These are phyloP conservation scores for Drosophila yakuba DNA, from an alignment of 1,140 invertebrate genomes.

Conservation along the genomic window DNA sequence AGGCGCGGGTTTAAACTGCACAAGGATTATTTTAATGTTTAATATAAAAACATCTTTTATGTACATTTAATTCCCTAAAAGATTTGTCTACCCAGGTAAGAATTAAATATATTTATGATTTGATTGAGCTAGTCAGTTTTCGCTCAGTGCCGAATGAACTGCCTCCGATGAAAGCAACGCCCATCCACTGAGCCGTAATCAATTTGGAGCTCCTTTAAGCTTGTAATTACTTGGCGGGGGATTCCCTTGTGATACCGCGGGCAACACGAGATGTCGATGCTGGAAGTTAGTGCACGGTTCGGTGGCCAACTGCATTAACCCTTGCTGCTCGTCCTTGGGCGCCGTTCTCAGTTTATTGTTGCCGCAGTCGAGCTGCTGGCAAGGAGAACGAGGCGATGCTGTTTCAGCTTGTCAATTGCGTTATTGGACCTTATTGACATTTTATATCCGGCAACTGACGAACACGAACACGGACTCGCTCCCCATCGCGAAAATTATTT, in stretches of 20 bases:
- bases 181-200: slow-evolving; percentile 50
- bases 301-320: slow-evolving; percentile 34
- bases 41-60: background rate
- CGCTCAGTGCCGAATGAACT: background rate
- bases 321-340: slow-evolving; percentile 2
- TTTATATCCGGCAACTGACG: slow-evolving; percentile 67
- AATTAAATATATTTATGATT: too few relatives aligned
- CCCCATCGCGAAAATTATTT: slow-evolving; percentile 71
- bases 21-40: background rate
- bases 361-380: slow-evolving; percentile 22
- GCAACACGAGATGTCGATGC: slow-evolving; percentile 52
- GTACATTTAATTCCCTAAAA: too few relatives aligned
- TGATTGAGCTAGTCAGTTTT: background rate
- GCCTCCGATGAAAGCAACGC: slow-evolving; percentile 27
- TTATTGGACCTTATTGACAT: slow-evolving; percentile 82
- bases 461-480: slow-evolving; percentile 34
- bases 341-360: slow-evolving; percentile 41
- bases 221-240: slow-evolving; percentile 64
- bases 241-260: slow-evolving; percentile 35
- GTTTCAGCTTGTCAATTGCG: slow-evolving; percentile 77
- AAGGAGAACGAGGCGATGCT: slow-evolving; percentile 16
- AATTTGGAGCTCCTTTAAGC: slow-evolving; percentile 70
- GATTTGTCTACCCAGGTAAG: too few relatives aligned
- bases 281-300: slow-evolving; percentile 62
- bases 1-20: slow-evolving; percentile 33